Evolutionary conservation across 2,888 invertebrate species (phyloP), one percentile per base, ranked within the genome.

Genomic region (Drosophila picticornis): DNA sequence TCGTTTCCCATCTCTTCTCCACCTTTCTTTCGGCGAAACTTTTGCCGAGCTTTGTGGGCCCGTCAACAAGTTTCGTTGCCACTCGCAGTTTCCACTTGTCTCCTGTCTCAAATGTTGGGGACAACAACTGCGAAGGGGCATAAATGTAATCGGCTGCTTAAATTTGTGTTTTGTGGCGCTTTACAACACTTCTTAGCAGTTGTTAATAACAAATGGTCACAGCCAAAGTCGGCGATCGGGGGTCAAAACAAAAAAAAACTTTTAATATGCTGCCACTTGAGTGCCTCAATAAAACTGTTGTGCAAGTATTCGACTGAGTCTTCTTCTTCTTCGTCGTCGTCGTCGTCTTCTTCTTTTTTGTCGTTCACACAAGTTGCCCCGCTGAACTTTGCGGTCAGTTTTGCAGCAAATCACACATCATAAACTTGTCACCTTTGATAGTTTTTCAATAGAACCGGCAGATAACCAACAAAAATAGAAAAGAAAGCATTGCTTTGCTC

Each of bases 231-330:
- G 40, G 13, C 27, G 63, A 62, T 71, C 62, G 16, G 57, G 46
- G n/a, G n/a, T n/a, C n/a, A n/a, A n/a, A n/a, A n/a, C 60, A 60
- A 69, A 32, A 57, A 53, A 29, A 63, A 67, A 55, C 58, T 55
- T 50, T 75, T 69, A 67, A 62, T 74, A 62, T 74, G 25, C 27
- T 32, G 25, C 29, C 57, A 48, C 53, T 72, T 75, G 63, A 61
- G 75, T 75, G 64, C 60, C 76, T 59, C 64, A 75, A 75, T 75
- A 75, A 75, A 75, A 75, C 58, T 70, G 46, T 75, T 70, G 63
- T 58, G 27, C 27, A 65, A 61, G 59, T 74, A 55, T 29, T 56
- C 29, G 40, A n/a, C 38, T 27, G n/a, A 22, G 29, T 46, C 22
- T 22, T 57, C 52, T 43, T n/a, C n/a, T 36, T 32, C 27, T 10